These are phyloP conservation scores for Aethina tumida DNA, from an alignment of 1,140 invertebrate species.

Conservation along the genomic window DNA sequence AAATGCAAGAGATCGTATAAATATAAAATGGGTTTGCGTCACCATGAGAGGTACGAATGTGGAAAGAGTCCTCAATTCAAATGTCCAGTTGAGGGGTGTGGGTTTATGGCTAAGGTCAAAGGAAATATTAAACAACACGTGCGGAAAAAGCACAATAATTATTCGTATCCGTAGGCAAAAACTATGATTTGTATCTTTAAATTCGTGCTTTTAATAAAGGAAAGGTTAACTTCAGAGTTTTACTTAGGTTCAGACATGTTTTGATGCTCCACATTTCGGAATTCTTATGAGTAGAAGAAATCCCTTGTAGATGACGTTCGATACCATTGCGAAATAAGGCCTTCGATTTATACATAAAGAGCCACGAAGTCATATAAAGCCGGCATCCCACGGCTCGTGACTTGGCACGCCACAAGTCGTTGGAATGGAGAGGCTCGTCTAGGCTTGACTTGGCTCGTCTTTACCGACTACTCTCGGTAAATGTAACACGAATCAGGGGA, in stretches of 20 bases:
- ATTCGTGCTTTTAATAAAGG: conserved; percentile 4
- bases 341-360: too few species aligned
- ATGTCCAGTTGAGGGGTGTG: conserved; percentile 41
- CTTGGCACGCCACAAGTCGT: too few species aligned
- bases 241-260: not conserved
- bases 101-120: conserved; percentile 17
- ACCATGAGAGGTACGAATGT: conserved; percentile 44
- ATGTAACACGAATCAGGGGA: too few species aligned
- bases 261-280: conserved; percentile 25
- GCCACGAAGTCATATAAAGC: too few species aligned
- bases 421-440: too few species aligned
- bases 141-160: conserved; percentile 10
- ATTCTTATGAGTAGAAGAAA: too few species aligned
- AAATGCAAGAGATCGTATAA: conserved; percentile 14
- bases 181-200: conserved; percentile 5
- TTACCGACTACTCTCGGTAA: too few species aligned
- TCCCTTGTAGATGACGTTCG: too few species aligned
- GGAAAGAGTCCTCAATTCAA: conserved; percentile 51
- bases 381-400: too few species aligned
- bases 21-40: conserved; percentile 36
- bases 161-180: conserved; percentile 2
- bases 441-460: too few species aligned
- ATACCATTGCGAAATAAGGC: too few species aligned
- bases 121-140: conserved; percentile 22
- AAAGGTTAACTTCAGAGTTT: conserved; percentile 1